Percentiles rank a stretch among this genome's conserved stretches.
Conservation (phyloP, 64 coral and sea anemone genomes). For the Porites lutea region DNA sequence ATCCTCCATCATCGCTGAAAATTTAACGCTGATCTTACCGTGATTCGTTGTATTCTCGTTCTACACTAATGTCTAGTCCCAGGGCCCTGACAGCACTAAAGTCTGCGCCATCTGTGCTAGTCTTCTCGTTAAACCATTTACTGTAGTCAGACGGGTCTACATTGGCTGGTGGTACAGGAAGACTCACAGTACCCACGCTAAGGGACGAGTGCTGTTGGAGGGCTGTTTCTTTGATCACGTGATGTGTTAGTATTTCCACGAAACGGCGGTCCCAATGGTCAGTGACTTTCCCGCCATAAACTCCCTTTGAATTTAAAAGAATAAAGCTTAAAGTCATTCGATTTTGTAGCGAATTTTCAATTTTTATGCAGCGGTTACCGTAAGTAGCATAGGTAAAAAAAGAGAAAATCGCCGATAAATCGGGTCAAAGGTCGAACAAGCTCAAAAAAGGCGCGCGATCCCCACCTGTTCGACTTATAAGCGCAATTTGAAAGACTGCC, state of each 20-base stretch:
- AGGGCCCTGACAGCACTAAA: slow-evolving; percentile 54
- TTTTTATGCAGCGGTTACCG: too few relatives aligned
- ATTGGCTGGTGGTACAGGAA: slow-evolving; percentile 93
- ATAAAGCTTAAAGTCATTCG: too few relatives aligned
- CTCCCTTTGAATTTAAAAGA: slow-evolving; percentile 27
- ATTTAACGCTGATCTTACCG: slow-evolving; percentile 31
- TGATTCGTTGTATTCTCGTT: slow-evolving; percentile 81
- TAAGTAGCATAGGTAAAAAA: too few relatives aligned
- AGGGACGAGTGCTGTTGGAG: slow-evolving; percentile 74
- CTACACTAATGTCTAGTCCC: slow-evolving; percentile 71
- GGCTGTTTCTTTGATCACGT: slow-evolving; percentile 66
- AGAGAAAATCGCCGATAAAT: too few relatives aligned
- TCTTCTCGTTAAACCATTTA: slow-evolving; percentile 92
- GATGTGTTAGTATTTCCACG: slow-evolving; percentile 50
- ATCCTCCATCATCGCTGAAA: too few relatives aligned
- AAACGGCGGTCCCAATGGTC: slow-evolving; percentile 81
- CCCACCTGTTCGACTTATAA: too few relatives aligned
- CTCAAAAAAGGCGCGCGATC: too few relatives aligned
- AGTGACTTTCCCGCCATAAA: slow-evolving; percentile 88
- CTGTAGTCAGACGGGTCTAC: slow-evolving; percentile 89
- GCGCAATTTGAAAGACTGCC: too few relatives aligned
- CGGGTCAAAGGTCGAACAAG: too few relatives aligned
- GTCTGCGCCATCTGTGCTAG: slow-evolving; percentile 41
- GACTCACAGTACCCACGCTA: slow-evolving; percentile 43
- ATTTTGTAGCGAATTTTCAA: too few relatives aligned